Percentiles rank a stretch among this genome's conserved stretches.
phyloP scores from a whole-genome alignment of 1,140 invertebrate genomes.

The Megathymus violae region DNA sequence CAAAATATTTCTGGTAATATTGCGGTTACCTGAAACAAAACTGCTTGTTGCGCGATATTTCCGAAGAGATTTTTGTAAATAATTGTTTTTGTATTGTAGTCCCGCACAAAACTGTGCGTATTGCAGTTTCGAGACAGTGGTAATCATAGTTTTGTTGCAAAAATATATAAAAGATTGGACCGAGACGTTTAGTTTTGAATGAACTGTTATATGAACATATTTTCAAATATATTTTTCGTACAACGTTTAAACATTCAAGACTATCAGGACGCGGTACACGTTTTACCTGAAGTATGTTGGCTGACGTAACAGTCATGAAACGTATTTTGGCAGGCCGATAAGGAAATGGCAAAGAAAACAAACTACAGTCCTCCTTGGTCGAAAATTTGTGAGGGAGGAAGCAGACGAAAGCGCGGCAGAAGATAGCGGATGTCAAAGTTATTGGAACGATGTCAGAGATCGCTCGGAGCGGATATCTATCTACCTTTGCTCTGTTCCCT shows the following conservation, averaged over 20 bases:
- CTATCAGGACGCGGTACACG: slow-evolving; percentile 47
- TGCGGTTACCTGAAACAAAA: slow-evolving; percentile 72
- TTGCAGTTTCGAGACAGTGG: slow-evolving; percentile 56
- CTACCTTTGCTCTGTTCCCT: slow-evolving; percentile 65
- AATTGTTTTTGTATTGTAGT: slow-evolving; percentile 70
- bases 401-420: slow-evolving; percentile 45
- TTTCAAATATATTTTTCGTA: slow-evolving; percentile 26
- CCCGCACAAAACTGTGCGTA: slow-evolving; percentile 57
- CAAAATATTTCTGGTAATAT: slow-evolving; percentile 77
- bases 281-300: slow-evolving; percentile 74
- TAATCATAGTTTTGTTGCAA: slow-evolving; percentile 55
- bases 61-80: slow-evolving; percentile 76
- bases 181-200: slow-evolving; percentile 26
- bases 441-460: slow-evolving; percentile 77
- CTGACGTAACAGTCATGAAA: slow-evolving; percentile 79
- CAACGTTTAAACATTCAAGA: slow-evolving; percentile 53
- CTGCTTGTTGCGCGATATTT: slow-evolving; percentile 67
- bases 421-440: slow-evolving; percentile 71
- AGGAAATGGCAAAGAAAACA: slow-evolving; percentile 83
- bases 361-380: slow-evolving; percentile 72
- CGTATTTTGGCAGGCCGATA: slow-evolving; percentile 82
- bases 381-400: slow-evolving; percentile 69
- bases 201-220: slow-evolving; percentile 25
- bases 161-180: slow-evolving; percentile 51
- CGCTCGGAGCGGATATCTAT: slow-evolving; percentile 64